Base-by-base conservation (phyloP, 2,888 invertebrate species). In the Diogma glabrata region DNA sequence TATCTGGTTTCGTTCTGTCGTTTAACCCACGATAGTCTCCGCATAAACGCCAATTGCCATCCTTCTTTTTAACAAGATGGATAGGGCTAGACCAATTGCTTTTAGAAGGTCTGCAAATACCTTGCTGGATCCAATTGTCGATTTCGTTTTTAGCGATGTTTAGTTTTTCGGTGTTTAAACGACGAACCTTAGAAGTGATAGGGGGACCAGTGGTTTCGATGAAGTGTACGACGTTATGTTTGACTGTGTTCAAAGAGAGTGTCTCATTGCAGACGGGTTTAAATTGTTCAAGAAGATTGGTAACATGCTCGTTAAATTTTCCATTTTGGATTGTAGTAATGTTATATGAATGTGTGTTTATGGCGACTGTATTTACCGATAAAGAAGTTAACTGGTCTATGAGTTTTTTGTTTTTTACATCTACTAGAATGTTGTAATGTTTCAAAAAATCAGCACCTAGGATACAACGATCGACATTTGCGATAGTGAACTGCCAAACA, bases 21-120 rank as follows among this genome's bases (percentile, higher is more conserved):
- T 50, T 50, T 19, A 50, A 24, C 17, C 17, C n/a, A 9, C 50
- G 23, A 1, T 40, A 50, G 17, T 50, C 50, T 5, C 50, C 40
- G 9, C 50, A 50, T 1, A 26, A 23, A 7, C 50, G 17, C 40
- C 50, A 50, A 2, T 14, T 12, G 23, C 38, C 24, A 24, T 50
- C 38, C 23, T 50, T 40, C n/a, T 50, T 50, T 23, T 22, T 40
- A 2, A 12, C 14, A 1, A 50, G 16, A 22, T 50, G 50, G 19
- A 50, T 9, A n/a, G 30, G 50, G 24, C 26, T 50, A 14, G 50
- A 22, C 23, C 38, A 45, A 22, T 36, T 20, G 17, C 50, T 50
- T 8, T 22, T 50, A 24, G 45, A 43, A 2, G 45, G 50, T 26
- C 50, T 10, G 30, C 36, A 38, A 17, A 50, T 50, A 4, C 17